phyloP scores from a whole-genome alignment of 2,797 vertebrate genomes.

The Diplodus sargus region DNA sequence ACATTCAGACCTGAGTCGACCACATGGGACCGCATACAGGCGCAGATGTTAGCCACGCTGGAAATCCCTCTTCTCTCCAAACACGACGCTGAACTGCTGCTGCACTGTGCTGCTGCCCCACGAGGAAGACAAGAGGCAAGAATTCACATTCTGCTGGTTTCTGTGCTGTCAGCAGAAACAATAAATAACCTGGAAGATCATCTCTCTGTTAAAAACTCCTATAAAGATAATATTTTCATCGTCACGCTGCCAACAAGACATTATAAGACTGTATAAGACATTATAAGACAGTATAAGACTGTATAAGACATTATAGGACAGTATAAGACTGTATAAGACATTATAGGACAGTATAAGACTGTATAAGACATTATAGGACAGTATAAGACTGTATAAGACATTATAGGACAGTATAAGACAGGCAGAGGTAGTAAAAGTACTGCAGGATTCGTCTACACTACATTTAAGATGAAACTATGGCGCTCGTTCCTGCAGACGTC shows the following conservation, averaged over 20 bases:
- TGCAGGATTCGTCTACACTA: too few species aligned
- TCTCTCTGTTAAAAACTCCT: not conserved
- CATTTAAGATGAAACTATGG: too few species aligned
- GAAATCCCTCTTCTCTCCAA: slow-evolving; percentile 2
- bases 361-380: not conserved
- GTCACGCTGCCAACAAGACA: not conserved
- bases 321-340: not conserved
- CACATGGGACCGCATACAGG: slow-evolving; percentile 12
- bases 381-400: not conserved
- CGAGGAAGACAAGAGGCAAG: not conserved
- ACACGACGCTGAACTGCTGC: not conserved
- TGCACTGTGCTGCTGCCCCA: slow-evolving; percentile 1
- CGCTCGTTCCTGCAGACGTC: too few species aligned
- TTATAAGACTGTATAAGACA: too few species aligned
- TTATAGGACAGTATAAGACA: too few species aligned
- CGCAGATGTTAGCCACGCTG: slow-evolving; percentile 10
- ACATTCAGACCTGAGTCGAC: not conserved
- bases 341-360: too few species aligned
- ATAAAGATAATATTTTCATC: not conserved
- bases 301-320: not conserved
- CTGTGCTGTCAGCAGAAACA: slow-evolving; percentile 4
- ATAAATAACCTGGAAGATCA: not conserved
- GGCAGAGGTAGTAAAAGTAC: too few species aligned
- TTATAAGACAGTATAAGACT: too few species aligned
- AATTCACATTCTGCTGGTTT: not conserved